Conservation (phyloP, 2,797 vertebrate genomes). For the Aldrovandia affinis region DNA sequence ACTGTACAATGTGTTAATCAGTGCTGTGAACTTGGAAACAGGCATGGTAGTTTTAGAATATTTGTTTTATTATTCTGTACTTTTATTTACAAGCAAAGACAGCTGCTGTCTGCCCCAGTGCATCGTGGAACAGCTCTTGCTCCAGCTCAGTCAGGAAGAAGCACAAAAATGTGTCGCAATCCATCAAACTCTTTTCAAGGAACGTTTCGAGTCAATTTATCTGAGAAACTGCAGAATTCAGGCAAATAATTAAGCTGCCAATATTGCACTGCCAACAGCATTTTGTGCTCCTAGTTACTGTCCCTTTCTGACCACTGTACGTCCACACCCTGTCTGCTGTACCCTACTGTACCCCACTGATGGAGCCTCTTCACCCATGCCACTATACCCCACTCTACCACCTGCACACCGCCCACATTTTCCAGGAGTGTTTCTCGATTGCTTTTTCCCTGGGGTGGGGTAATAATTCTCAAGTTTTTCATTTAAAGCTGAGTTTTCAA, state of each 20-base stretch:
- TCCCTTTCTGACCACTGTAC: not conserved
- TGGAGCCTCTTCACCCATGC: no score
- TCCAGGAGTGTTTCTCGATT: not conserved
- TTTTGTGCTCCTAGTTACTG: not conserved
- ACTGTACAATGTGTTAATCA: conserved; percentile 72
- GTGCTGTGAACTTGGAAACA: conserved; percentile 54
- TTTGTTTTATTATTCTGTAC: not conserved
- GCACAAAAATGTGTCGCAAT: conserved; percentile 31
- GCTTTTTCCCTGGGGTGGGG: not conserved
- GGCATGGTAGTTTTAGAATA: conserved; percentile 42
- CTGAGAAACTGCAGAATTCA: not conserved
- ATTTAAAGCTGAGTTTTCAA: no score
- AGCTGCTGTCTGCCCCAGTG: conserved; percentile 2
- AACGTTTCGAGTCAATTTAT: not conserved
- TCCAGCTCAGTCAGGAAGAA: conserved; percentile 6
- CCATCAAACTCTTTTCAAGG: conserved; percentile 29
- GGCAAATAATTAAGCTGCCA: not conserved
- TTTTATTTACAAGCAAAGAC: conserved; percentile 12
- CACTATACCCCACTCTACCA: not conserved
- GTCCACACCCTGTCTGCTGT: not conserved
- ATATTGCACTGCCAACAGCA: not conserved
- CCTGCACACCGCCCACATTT: not conserved
- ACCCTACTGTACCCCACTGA: not conserved
- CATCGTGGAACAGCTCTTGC: not conserved
- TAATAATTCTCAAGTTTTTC: not conserved